Percentiles rank a stretch among this genome's conserved stretches.
These are phyloP conservation scores for Atrichornis clamosus DNA, from an alignment of 2,113 vertebrate species.

Conservation along the genomic window DNA sequence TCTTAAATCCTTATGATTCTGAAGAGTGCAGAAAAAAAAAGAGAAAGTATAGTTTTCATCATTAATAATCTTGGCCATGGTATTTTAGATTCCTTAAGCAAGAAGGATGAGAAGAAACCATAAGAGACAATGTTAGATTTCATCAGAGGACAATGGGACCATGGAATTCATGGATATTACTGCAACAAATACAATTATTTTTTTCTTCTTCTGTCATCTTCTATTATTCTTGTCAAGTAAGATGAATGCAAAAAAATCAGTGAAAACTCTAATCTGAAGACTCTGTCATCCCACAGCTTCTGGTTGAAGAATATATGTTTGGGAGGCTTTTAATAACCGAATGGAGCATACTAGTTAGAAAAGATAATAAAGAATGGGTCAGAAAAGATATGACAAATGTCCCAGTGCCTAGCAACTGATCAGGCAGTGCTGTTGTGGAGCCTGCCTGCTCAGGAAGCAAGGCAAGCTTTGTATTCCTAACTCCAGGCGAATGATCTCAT, in stretches of 20 bases:
- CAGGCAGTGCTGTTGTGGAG: neutral
- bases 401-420: neutral
- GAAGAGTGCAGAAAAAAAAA: neutral
- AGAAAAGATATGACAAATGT: neutral
- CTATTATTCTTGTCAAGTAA: neutral
- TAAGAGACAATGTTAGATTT: neutral
- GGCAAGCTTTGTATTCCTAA: neutral
- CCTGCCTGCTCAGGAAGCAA: neutral
- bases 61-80: neutral
- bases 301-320: neutral
- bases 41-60: neutral
- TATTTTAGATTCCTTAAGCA: neutral
- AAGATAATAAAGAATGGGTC: neutral
- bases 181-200: neutral
- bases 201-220: neutral
- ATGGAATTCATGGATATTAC: neutral
- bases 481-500: neutral
- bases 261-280: neutral
- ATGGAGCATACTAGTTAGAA: neutral
- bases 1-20: neutral
- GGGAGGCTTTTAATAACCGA: neutral
- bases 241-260: neutral
- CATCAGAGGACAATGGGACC: neutral
- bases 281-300: neutral
- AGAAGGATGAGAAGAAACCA: neutral